These are phyloP conservation scores for Melanaphis sacchari DNA, from an alignment of 1,140 invertebrate genomes.

Conservation along the genomic window DNA sequence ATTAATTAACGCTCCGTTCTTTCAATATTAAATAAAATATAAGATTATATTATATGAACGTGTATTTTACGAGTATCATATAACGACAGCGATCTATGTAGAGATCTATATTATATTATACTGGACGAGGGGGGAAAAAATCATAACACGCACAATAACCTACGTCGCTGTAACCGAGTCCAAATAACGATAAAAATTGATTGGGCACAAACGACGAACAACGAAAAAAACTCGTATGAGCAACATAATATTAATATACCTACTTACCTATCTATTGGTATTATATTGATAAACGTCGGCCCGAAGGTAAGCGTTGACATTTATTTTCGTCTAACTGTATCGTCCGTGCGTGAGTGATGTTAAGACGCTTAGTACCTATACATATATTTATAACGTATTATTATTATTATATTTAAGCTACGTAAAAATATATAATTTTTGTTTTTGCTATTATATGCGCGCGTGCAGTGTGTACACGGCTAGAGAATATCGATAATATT, in stretches of 20 bases:
- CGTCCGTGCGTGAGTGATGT: not conserved
- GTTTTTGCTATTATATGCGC: not conserved
- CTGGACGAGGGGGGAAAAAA: not conserved
- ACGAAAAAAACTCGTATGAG: not conserved
- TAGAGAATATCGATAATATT: not conserved
- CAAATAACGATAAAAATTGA: conserved; percentile 14
- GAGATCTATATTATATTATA: not conserved
- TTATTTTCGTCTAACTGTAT: not conserved
- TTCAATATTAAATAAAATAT: not conserved
- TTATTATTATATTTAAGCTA: too few species aligned
- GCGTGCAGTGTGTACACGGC: not conserved
- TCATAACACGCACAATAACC: not conserved
- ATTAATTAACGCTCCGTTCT: not conserved
- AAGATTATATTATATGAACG: not conserved
- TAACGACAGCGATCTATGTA: not conserved
- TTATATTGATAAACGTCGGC: not conserved
- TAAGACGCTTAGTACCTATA: too few species aligned
- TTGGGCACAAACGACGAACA: not conserved
- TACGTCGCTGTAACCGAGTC: not conserved
- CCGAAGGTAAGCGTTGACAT: not conserved
- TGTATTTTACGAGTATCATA: not conserved
- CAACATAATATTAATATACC: not conserved
- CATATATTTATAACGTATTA: not conserved
- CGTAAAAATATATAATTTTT: too few species aligned
- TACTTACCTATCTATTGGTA: not conserved